These are phyloP conservation scores for Podarcis muralis DNA, from an alignment of 2,113 vertebrate genomes.

Conservation along the genomic window DNA sequence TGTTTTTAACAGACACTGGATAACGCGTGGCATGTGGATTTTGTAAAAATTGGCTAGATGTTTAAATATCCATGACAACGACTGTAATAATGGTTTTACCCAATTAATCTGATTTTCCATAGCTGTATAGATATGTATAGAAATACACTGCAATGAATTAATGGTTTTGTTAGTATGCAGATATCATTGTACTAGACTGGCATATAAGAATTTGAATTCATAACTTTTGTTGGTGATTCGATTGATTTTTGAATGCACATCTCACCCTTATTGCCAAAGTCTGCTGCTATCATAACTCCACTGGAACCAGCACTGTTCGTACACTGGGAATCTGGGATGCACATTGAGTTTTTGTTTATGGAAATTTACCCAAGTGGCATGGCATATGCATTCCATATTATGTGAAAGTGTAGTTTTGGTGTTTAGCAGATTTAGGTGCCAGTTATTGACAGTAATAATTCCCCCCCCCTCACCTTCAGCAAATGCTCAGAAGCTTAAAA, in stretches of 20 bases:
- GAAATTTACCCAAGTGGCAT: neutral
- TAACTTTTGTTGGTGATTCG: neutral
- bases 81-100: conserved; percentile 28
- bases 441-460: conserved; percentile 1
- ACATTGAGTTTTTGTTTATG: neutral
- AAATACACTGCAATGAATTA: neutral
- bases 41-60: conserved; percentile 41
- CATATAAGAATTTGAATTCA: neutral
- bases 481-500: conserved; percentile 10
- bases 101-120: conserved; percentile 28
- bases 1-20: neutral
- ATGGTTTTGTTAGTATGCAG: conserved; percentile 1
- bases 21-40: conserved; percentile 52
- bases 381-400: neutral
- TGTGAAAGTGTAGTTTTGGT: neutral
- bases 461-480: neutral
- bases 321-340: neutral
- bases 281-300: no score
- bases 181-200: neutral
- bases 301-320: neutral
- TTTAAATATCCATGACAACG: conserved; percentile 49
- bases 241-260: neutral
- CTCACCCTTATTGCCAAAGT: neutral
- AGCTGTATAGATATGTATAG: neutral
- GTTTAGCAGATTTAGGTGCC: neutral